Evolutionary conservation across 2,797 vertebrate species (phyloP), one percentile per base, ranked within the genome.

Genomic region (Gobio occitaniae): DNA sequence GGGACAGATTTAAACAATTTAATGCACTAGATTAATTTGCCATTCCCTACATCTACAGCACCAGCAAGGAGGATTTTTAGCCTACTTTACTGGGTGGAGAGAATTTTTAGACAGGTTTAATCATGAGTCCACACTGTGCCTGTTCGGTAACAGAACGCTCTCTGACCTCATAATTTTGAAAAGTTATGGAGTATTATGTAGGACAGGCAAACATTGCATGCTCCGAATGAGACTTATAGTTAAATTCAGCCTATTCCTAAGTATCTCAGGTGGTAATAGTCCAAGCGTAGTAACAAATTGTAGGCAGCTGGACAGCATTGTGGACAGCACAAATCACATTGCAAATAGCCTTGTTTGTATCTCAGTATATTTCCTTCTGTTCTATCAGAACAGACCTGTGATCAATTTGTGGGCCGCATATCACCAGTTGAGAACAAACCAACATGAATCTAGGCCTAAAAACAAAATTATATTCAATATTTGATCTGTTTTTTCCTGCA

Each of bases 81-180:
- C 71, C 56, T 54, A 65, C 47, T 75, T 83, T 25, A 11, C 17
- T 47, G 52, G 72, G 25, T 16, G 25, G 25, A 65, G 61, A 65
- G 1, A 1, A n/a, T 41, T 75, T 83, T 75, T 63, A 66, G 81
- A 41, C 47, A 66, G n/a, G 59, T 74, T 75, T 65, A 52, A 75
- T 52, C 56, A 65, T 25, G 29, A 75, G 59, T 36, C 59, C 71
- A 54, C 47, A 41, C 47, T 8, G 13, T 66, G 29, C 56, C 69
- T 50, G 47, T 68, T 83, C 11, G 6, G 29, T 66, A 52, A 83
- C 19, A 63, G 11, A 83, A 68, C 10, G 61, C 54, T 41, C 72
- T 68, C 59, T 68, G 72, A 66, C 72, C 72, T 83, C 61, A 68
- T 68, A 1, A 38, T 83, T 76, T 76, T 83, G 15, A 68, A 52